phyloP scores from a whole-genome alignment of 35 echinoderm and acorn worm genomes.

The Apostichopus californicus region DNA sequence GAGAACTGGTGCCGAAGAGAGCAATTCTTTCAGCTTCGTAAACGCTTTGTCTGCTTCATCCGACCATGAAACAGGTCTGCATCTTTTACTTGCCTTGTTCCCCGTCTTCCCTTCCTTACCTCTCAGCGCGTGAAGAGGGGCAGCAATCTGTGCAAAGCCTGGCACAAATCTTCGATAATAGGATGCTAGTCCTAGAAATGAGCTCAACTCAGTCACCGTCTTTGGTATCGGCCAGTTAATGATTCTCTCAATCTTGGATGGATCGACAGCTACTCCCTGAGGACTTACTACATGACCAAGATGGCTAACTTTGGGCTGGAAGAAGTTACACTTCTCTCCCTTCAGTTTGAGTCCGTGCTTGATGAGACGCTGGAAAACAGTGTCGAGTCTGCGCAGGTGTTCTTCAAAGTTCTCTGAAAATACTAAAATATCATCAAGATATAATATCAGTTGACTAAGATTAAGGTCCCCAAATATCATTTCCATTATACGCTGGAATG shows the following conservation, averaged over 20 bases:
- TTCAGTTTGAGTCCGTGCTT: constrained; percentile 52
- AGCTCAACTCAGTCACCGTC: constrained; percentile 15
- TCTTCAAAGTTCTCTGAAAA: constrained; percentile 56
- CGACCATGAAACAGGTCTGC: neutral
- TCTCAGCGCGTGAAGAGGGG: constrained; percentile 35
- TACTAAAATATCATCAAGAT: constrained; percentile 6
- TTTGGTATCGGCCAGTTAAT: constrained; percentile 38
- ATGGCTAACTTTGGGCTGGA: constrained; percentile 53
- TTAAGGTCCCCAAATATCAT: constrained; percentile 6
- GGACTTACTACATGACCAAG: constrained; percentile 54
- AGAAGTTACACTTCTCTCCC: constrained; percentile 58
- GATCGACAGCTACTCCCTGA: constrained; percentile 46
- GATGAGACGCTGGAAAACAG: constrained; percentile 47
- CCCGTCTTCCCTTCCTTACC: constrained; percentile 39
- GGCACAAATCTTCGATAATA: constrained; percentile 61
- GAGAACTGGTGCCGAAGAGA: constrained; percentile 36
- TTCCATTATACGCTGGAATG: constrained; percentile 16
- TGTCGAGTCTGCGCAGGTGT: constrained; percentile 23
- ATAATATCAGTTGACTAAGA: constrained; percentile 41
- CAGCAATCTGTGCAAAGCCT: constrained; percentile 50
- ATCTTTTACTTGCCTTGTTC: neutral
- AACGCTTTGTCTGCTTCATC: constrained; percentile 33
- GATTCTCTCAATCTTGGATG: constrained; percentile 25
- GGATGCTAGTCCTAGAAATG: constrained; percentile 49
- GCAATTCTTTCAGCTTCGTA: neutral